Conservation (phyloP, 2,797 vertebrate genomes). For the Premnoplex brunnescens region DNA sequence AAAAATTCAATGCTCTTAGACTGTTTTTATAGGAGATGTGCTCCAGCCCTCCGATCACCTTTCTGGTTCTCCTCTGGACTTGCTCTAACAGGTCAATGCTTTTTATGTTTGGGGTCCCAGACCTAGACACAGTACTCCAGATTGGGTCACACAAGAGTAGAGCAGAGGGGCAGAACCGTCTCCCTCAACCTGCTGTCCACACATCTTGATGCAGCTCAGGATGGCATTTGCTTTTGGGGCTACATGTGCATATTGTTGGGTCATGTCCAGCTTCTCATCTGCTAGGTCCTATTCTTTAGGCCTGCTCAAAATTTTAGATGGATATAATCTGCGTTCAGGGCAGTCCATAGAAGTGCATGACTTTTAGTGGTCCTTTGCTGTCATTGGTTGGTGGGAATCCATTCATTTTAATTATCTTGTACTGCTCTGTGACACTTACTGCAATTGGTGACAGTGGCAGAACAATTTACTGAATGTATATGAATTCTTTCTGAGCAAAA, state of each 20-base stretch:
- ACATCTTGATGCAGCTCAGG: neutral
- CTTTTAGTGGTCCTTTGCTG: neutral
- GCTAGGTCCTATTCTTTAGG: neutral
- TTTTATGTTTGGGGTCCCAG: neutral
- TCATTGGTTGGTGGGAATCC: neutral
- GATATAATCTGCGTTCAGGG: neutral
- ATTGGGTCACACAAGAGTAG: neutral
- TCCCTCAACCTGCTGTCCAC: neutral
- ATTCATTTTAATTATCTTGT: neutral
- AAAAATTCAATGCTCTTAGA: neutral
- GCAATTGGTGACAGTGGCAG: neutral
- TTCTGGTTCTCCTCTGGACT: neutral
- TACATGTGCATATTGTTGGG: fast-evolving
- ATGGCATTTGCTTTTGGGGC: neutral
- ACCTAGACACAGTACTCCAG: neutral
- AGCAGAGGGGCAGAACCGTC: neutral
- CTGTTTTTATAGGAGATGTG: neutral
- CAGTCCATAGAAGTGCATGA: neutral
- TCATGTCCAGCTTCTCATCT: no score
- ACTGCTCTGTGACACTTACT: neutral
- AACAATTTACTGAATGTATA: neutral
- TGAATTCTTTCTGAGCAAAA: neutral
- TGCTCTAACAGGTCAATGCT: neutral
- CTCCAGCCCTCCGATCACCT: fast-evolving
- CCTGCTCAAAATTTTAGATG: neutral